Evolutionary conservation across 2,797 vertebrate species (phyloP).

Genomic region (Dallia pectoralis): DNA sequence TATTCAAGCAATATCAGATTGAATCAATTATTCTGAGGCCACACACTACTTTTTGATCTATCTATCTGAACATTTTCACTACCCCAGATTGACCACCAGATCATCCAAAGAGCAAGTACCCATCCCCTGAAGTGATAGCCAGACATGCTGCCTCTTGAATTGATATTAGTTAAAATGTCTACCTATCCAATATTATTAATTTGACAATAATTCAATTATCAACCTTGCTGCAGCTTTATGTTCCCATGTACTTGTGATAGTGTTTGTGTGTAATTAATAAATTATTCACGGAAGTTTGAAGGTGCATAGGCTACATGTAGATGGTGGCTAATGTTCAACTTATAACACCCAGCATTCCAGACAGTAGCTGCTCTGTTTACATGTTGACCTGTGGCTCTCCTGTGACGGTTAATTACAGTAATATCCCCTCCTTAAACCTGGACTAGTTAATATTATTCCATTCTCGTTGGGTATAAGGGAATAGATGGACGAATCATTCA

Average conservation of each 20-base stretch:
- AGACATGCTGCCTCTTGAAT: too few species aligned
- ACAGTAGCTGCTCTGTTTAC: not conserved
- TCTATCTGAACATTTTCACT: not conserved
- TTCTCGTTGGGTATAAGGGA: too few species aligned
- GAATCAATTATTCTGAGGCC: conserved; percentile 69
- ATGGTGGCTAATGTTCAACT: not conserved
- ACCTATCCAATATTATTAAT: not conserved
- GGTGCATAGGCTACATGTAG: too few species aligned
- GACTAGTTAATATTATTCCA: too few species aligned
- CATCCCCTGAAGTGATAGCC: not conserved
- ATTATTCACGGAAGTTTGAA: not conserved
- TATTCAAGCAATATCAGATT: conserved; percentile 73
- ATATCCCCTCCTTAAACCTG: too few species aligned
- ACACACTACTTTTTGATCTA: conserved; percentile 36
- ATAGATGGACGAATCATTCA: too few species aligned
- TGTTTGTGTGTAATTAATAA: not conserved
- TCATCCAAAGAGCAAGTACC: not conserved
- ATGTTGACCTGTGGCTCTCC: not conserved
- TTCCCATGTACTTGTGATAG: not conserved
- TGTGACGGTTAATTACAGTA: not conserved
- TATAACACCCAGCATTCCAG: not conserved
- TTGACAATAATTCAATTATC: not conserved
- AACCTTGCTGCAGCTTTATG: not conserved
- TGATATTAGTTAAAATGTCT: not conserved
- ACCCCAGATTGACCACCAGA: not conserved